Evolutionary conservation across 2,113 vertebrate genomes (phyloP), one percentile per base, ranked within the genome.

Genomic region (Trogon melanurus): DNA sequence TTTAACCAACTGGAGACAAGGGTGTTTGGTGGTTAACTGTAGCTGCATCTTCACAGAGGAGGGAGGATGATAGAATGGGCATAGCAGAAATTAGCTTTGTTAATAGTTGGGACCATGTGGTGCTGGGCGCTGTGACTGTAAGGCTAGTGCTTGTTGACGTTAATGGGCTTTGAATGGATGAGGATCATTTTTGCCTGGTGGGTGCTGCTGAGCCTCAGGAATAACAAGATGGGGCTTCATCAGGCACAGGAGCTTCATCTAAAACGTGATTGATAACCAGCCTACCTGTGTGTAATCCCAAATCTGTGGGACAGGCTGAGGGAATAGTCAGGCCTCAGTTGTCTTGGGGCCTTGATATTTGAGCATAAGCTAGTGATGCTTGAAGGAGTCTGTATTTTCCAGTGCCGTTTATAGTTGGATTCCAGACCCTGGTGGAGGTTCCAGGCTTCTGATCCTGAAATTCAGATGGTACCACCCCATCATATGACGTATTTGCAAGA

Each of bases 51-150:
- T 70, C 30, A 45, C 13, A 29, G 48, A n/a, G 48, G 25, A 32
- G 25, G 23, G 57, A 64, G 30, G 41, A 16, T 71, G 30, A 38
- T 16, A 66, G 34, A 89, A 62, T 1, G 2, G 38, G 27, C 34
- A 10, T 25, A 65, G 26, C 51, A 66, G 69, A 71, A 75, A 38
- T 10, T 60, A 34, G 21, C 30, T 71, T 76, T 44, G n/a, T 18
- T 13, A n/a, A 66, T 8, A 50, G 22, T 15, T 80, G 62, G 29
- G 51, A 44, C n/a, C 0, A 0, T 8, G 34, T 71, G 45, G 9
- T 1, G 4, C 56, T 70, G 30, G 44, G 23, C 14, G 19, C 21
- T 29, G 13, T 41, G 41, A 41, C 41, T 10, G 41, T 41, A 41
- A 41, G 41, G 11, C 41, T 47, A 38, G 16, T 61, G 17, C 8